Conservation (phyloP, 2,113 vertebrate genomes). For the Ceyx margarethae region DNA sequence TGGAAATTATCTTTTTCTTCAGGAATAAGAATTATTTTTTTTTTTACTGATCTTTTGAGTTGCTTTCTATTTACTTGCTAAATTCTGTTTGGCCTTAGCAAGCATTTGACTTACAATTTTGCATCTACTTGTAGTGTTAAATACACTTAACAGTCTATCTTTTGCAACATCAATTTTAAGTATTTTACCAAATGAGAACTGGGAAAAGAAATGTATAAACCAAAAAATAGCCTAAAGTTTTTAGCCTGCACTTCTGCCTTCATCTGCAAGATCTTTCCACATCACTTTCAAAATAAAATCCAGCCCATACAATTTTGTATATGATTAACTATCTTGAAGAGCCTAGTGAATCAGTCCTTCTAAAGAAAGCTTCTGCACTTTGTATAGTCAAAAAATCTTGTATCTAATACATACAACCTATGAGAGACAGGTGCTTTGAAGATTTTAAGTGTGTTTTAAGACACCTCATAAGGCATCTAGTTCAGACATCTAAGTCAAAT, state of each 20-base stretch:
- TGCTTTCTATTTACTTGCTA: not conserved
- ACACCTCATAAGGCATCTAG: not conserved
- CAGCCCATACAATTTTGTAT: not conserved
- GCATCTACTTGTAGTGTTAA: slow-evolving; percentile 15
- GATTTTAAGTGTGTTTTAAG: too few species aligned
- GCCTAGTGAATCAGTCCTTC: not conserved
- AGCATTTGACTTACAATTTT: slow-evolving; percentile 34
- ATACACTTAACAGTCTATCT: not conserved
- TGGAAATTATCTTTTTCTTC: not conserved
- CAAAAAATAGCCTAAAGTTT: not conserved
- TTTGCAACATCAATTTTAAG: slow-evolving; percentile 19
- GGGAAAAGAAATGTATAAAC: not conserved
- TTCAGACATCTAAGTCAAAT: not conserved
- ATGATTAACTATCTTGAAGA: not conserved
- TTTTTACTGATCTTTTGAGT: not conserved
- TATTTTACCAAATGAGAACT: slow-evolving; percentile 29
- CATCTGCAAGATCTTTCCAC: not conserved
- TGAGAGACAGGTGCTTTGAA: not conserved
- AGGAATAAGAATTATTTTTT: not conserved
- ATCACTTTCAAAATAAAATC: not conserved
- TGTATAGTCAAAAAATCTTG: not conserved
- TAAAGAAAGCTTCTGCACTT: not conserved
- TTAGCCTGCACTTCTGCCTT: not conserved
- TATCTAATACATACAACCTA: not conserved
- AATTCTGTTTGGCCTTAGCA: slow-evolving; percentile 35